phyloP scores from a whole-genome alignment of 2,888 invertebrate genomes.

The Caenorhabditis japonica region DNA sequence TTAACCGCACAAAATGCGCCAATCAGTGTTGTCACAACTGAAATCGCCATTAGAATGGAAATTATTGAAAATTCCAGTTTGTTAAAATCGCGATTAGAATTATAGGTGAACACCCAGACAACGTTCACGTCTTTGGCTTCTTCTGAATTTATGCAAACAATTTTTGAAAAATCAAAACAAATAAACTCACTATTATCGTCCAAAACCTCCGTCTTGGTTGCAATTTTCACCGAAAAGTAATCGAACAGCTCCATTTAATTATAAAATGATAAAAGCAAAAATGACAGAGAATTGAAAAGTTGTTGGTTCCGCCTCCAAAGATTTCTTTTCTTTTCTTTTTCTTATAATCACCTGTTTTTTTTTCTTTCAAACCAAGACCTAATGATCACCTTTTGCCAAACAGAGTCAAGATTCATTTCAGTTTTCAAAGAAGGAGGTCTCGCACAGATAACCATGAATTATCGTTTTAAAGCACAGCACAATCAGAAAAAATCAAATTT shows the following conservation, averaged over 20 bases:
- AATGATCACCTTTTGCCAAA: too few species aligned
- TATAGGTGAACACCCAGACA: slow-evolving; percentile 38
- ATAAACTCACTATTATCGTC: slow-evolving; percentile 1
- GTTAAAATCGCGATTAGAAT: slow-evolving; percentile 16
- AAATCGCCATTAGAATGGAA: slow-evolving; percentile 8
- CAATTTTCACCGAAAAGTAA: slow-evolving; percentile 22
- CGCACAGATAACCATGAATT: too few species aligned
- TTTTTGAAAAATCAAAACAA: background rate
- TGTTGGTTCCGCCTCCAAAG: too few species aligned
- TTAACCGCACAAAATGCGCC: slow-evolving; percentile 13
- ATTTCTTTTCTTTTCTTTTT: too few species aligned
- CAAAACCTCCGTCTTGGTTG: slow-evolving; percentile 27
- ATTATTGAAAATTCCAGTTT: slow-evolving; percentile 10
- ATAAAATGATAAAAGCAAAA: background rate
- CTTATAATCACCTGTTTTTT: too few species aligned
- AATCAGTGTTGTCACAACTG: slow-evolving; percentile 4
- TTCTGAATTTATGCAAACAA: slow-evolving; percentile 5
- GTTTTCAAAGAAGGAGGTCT: too few species aligned
- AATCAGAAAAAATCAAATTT: too few species aligned
- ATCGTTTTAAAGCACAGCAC: too few species aligned
- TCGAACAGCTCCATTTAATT: background rate
- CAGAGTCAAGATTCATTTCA: too few species aligned
- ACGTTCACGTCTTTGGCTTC: slow-evolving; percentile 21
- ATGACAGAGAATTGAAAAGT: background rate
- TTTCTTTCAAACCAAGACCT: too few species aligned